phyloP scores from a whole-genome alignment of 2,888 invertebrate genomes.

The Micropterix aruncella region DNA sequence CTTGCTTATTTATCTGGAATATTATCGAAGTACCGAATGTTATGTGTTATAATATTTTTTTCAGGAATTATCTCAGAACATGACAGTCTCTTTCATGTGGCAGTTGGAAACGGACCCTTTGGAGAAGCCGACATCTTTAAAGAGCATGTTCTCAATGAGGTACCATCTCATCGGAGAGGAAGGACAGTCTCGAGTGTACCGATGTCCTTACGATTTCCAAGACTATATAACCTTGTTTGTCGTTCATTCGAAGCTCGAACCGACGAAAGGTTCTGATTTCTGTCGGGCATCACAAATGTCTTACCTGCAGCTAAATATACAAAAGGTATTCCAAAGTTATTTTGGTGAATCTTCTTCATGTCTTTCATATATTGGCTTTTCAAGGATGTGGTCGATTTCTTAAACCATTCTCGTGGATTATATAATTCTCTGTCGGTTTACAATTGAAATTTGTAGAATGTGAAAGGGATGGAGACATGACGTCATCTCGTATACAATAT shows the following conservation, averaged over 20 bases:
- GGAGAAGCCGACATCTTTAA: slow-evolving; percentile 39
- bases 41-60: too few relatives aligned
- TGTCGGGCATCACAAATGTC: slow-evolving; percentile 84
- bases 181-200: slow-evolving; percentile 31
- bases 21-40: too few relatives aligned
- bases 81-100: slow-evolving; percentile 74
- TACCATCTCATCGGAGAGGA: slow-evolving; percentile 21
- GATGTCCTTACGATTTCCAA: slow-evolving; percentile 63
- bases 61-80: slow-evolving; percentile 36
- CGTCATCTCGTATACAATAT: too few relatives aligned
- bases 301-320: slow-evolving; percentile 61
- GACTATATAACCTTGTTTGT: slow-evolving; percentile 81
- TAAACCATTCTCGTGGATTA: too few relatives aligned
- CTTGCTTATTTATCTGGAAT: too few relatives aligned
- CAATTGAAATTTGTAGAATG: too few relatives aligned
- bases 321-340: slow-evolving; percentile 39
- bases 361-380: too few relatives aligned
- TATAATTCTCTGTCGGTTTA: too few relatives aligned
- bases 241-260: slow-evolving; percentile 64
- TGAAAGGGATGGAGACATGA: too few relatives aligned
- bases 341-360: too few relatives aligned
- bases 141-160: slow-evolving; percentile 26
- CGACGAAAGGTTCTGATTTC: slow-evolving; percentile 66
- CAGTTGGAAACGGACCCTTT: slow-evolving; percentile 53
- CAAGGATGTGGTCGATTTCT: too few relatives aligned